Base-by-base conservation (phyloP, 1,140 invertebrate genomes). In the Drosophila kurseongensis region DNA sequence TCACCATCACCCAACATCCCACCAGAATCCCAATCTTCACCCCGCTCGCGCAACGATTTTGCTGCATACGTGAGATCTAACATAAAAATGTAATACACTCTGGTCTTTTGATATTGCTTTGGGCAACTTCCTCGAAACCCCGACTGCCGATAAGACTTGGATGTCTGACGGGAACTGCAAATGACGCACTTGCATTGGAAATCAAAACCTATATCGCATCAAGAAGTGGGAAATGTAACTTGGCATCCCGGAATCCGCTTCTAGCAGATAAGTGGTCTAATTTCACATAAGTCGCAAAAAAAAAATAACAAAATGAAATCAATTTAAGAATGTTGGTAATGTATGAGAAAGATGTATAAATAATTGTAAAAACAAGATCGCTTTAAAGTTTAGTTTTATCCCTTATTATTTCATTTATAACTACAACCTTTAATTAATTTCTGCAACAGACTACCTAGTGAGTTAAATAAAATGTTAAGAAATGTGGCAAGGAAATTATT, bases 11-110 rank as follows among this genome's bases (percentile, higher is more conserved):
- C 29, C 36, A 40, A 5, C 23, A n/a, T n/a, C 23, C 60, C 63
- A 14, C 9, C 48, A 36, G 41, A 45, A 38, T 35, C 47, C 47
- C 47, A 27, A 5, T 51, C n/a, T 35, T 32, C 47, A 23, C 14
- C 36, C 13, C 59, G 14, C 18, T 41, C 18, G 35, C 48, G 13
- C 13, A 2, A 45, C 35, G n/a, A 38, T 38, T 57, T n/a, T 35
- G 38, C n/a, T 68, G 61, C 55, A 52, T 82, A 85, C 82, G 82
- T 85, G 82, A 82, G 78, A 78, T 85, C 63, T 67, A 78, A 66
- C 75, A 12, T 14, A 41, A 45, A 75, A 75, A 45, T 38, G 36
- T 42, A 44, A 68, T 57, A 58, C 45, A 44, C 54, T 68, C 51
- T 42, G 54, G 40, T 40, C 32, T 44, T 27, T 38, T 18, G 18